Percentiles rank a stretch among this genome's conserved stretches.
Evolutionary conservation across 2,888 invertebrate genomes (phyloP).

Genomic region (Thecophora atra): DNA sequence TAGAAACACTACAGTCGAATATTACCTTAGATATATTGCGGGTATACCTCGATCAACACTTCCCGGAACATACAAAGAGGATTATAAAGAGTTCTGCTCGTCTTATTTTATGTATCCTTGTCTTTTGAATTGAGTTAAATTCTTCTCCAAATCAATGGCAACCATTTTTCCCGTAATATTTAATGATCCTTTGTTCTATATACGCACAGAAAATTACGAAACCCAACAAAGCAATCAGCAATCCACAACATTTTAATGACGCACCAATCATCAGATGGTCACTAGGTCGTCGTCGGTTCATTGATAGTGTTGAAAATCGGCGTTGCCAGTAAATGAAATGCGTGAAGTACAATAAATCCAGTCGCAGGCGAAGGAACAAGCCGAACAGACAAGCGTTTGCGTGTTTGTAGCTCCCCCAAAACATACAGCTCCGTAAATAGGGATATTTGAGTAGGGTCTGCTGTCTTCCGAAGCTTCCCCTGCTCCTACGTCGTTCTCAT

Average conservation of each 20-base stretch:
- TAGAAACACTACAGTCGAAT: too few species aligned
- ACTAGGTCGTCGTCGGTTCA: background rate
- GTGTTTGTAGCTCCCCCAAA: background rate
- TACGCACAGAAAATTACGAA: background rate
- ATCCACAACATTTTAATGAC: background rate
- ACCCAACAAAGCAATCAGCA: background rate
- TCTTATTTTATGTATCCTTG: too few species aligned
- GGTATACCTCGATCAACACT: too few species aligned
- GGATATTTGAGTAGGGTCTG: background rate
- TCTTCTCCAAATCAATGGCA: too few species aligned
- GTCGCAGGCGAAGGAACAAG: background rate
- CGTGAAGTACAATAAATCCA: background rate
- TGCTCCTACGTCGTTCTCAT: background rate
- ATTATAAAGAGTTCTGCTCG: too few species aligned
- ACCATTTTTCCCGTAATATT: background rate
- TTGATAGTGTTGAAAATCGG: conserved; percentile 12
- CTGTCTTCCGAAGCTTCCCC: background rate
- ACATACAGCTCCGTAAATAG: background rate
- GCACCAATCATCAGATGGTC: background rate
- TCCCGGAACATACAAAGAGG: too few species aligned
- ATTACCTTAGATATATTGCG: too few species aligned
- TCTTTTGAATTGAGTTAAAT: too few species aligned
- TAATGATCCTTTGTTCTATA: conserved; percentile 2
- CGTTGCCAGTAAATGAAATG: conserved; percentile 1
- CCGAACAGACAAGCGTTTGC: background rate